Evolutionary conservation across 2,113 vertebrate genomes (phyloP), one percentile per base, ranked within the genome.

Genomic region (Dasypus novemcinctus): DNA sequence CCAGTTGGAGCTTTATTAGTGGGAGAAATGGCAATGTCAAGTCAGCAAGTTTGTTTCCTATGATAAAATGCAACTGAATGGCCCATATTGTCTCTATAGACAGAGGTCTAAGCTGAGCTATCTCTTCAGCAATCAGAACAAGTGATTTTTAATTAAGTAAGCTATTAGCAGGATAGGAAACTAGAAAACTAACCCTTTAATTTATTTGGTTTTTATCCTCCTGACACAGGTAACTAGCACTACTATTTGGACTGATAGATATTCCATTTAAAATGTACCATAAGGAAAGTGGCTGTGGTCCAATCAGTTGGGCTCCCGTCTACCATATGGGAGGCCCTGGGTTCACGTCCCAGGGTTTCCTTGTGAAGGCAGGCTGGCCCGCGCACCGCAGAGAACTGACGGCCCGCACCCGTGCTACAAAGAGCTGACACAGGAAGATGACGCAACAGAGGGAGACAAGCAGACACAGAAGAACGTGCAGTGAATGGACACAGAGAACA

Each of bases 1-100:
- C 68, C 83, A 54, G 25, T 89, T 88, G 74, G 52, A 81, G 46
- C n/a, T 90, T 95, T 79, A 66, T 91, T 78, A 75, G 78, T 66
- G 52, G 57, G 71, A 64, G 68, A 96, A 57, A 43, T 38, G 36
- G 27, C 12, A 12, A 91, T 41, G 31, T 14, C 27, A 5, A 43
- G 68, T 75, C 38, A 27, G 75, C 71, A 43, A 21, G 41, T 59
- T 82, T 23, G 4, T 18, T 66, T 92, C 63, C 82, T 38, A 79
- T 69, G 6, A 92, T 3, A 10, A 0, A 94, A 90, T 33, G 71
- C 31, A 91, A 9, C 33, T 0, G 4, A 79, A 36, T 66, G 96
- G 66, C 49, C 66, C 63, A 75, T 0, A 80, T 31, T 29, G 79
- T 83, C 54, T 66, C 63, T 72, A 38, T 43, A 78, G 46, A 71